Evolutionary conservation across 2,797 vertebrate species (phyloP).

Genomic region (Acomys russatus): DNA sequence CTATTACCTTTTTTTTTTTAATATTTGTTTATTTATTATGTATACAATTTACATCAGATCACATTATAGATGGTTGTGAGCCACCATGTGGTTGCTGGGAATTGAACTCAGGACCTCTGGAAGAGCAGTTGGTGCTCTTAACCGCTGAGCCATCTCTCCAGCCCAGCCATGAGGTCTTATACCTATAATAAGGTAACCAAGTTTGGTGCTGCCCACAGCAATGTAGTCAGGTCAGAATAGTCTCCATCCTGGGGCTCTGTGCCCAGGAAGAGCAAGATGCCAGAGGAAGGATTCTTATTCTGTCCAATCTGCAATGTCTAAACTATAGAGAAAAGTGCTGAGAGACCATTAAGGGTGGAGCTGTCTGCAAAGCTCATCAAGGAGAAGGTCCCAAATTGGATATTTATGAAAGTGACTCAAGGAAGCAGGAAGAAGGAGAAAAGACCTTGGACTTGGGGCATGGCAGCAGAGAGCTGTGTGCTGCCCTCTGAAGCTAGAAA

Average conservation of each 20-base stretch:
- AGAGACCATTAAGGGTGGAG: not conserved
- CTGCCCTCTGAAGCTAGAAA: not conserved
- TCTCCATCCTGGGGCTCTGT: not conserved
- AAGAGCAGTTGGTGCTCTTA: no score
- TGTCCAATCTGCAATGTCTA: not conserved
- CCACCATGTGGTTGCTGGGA: no score
- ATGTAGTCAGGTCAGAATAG: not conserved
- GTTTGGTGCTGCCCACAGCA: not conserved
- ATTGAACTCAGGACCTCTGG: no score
- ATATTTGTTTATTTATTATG: no score
- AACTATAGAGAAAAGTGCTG: not conserved
- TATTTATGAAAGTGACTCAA: conserved; percentile 4
- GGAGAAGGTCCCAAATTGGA: not conserved
- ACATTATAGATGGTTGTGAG: no score
- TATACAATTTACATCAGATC: no score
- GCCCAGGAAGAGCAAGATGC: not conserved
- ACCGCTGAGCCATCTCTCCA: no score
- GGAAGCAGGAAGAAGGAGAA: not conserved
- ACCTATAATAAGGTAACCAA: not conserved
- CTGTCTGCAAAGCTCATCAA: not conserved
- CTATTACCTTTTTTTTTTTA: no score
- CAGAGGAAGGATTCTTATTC: fast-evolving
- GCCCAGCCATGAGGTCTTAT: not conserved
- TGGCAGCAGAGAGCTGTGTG: not conserved
- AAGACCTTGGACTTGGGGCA: not conserved